Evolutionary conservation across 2,888 invertebrate species (phyloP).

Genomic region (Lepidonotus clava): DNA sequence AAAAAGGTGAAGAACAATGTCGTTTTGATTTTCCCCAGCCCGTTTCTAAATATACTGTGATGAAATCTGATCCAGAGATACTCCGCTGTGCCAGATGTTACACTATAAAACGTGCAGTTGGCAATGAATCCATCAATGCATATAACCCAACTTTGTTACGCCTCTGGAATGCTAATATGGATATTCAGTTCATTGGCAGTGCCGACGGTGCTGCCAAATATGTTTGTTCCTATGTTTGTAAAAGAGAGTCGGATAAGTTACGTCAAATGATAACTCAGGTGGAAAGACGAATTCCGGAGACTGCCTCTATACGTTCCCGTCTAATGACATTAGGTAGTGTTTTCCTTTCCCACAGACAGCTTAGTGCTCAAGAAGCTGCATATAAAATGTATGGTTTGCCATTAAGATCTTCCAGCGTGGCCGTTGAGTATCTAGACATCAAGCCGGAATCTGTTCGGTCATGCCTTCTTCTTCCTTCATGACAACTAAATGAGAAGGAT

Average conservation of each 20-base stretch:
- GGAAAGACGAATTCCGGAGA: not conserved
- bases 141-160: not conserved
- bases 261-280: not conserved
- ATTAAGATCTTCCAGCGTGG: not conserved
- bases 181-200: constrained; percentile 22
- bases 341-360: not conserved
- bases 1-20: not conserved
- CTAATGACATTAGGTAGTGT: not conserved
- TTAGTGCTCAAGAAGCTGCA: constrained; percentile 19
- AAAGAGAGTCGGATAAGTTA: not conserved
- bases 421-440: not conserved
- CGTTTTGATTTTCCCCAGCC: not conserved
- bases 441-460: not conserved
- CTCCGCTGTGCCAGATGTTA: not conserved
- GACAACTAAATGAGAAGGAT: not conserved
- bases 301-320: not conserved
- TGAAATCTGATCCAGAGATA: not conserved
- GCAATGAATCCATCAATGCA: constrained; percentile 5
- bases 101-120: not conserved
- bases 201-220: constrained; percentile 15
- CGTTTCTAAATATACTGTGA: not conserved
- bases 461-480: not conserved
- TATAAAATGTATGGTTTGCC: constrained; percentile 17
- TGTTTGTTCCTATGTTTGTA: not conserved
- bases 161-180: constrained; percentile 23